Evolutionary conservation across 2,113 vertebrate species (phyloP).

Genomic region (Halichoeres trimaculatus): DNA sequence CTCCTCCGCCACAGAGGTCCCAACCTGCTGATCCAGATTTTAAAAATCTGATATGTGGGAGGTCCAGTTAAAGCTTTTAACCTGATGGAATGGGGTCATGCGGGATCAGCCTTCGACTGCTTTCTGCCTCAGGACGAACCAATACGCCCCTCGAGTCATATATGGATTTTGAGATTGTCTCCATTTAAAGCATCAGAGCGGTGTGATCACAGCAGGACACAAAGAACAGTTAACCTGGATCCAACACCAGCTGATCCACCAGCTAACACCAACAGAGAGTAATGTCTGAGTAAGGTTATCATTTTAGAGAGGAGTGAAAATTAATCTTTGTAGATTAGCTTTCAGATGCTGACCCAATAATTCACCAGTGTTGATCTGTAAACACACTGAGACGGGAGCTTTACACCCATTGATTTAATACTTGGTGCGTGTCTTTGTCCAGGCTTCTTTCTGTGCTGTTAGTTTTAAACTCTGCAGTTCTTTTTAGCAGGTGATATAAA

Average conservation of each 20-base stretch:
- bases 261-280: neutral
- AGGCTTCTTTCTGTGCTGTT: neutral
- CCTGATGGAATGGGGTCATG: constrained; percentile 1
- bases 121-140: constrained; percentile 29
- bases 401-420: too few relatives aligned
- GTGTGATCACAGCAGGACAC: neutral
- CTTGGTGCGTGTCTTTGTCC: too few relatives aligned
- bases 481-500: neutral
- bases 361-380: too few relatives aligned
- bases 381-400: too few relatives aligned
- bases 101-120: constrained; percentile 2
- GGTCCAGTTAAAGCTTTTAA: constrained; percentile 46
- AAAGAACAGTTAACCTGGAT: neutral
- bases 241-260: constrained; percentile 7
- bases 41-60: constrained; percentile 1
- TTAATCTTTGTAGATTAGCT: too few relatives aligned
- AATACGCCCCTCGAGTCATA: constrained; percentile 4
- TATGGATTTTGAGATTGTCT: constrained; percentile 50
- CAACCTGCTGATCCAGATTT: constrained; percentile 6
- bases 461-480: neutral
- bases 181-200: constrained; percentile 16
- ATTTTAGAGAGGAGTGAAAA: neutral
- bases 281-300: neutral
- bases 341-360: too few relatives aligned
- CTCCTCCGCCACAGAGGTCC: neutral